These are phyloP conservation scores for Ceriagrion tenellum DNA, from an alignment of 2,888 invertebrate species.

Conservation along the genomic window DNA sequence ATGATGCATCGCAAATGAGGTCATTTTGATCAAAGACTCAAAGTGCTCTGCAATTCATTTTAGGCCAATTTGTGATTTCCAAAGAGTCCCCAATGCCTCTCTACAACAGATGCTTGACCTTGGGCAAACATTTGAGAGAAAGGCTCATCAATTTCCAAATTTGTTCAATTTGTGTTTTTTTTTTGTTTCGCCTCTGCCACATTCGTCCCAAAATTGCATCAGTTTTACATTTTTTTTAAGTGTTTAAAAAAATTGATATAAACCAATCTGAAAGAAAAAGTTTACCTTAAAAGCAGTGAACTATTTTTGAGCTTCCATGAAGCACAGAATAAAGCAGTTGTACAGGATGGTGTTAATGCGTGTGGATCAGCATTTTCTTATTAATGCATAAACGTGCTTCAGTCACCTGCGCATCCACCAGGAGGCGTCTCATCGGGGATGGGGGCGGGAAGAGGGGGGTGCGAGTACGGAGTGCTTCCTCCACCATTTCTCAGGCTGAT, in stretches of 20 bases:
- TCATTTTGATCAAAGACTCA: neutral
- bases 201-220: constrained; percentile 9
- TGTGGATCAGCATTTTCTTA: constrained; percentile 67
- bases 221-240: constrained; percentile 38
- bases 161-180: neutral
- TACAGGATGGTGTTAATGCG: constrained; percentile 67
- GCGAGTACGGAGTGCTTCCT: constrained; percentile 59
- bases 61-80: neutral
- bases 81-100: neutral
- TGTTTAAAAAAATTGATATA: constrained; percentile 9
- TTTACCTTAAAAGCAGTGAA: constrained; percentile 63
- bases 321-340: constrained; percentile 66
- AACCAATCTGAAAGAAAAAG: constrained; percentile 54
- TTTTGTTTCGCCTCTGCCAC: neutral
- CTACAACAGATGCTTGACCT: neutral
- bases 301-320: constrained; percentile 68
- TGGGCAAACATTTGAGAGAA: neutral
- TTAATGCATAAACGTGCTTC: constrained; percentile 67
- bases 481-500: constrained; percentile 61
- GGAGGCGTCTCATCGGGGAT: constrained; percentile 88
- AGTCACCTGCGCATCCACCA: constrained; percentile 91
- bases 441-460: constrained; percentile 66
- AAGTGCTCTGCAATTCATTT: neutral
- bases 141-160: constrained; percentile 15
- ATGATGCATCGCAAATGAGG: neutral